Conservation (phyloP, 2,113 vertebrate species). For the Stomatorhinus ivindoensis region DNA sequence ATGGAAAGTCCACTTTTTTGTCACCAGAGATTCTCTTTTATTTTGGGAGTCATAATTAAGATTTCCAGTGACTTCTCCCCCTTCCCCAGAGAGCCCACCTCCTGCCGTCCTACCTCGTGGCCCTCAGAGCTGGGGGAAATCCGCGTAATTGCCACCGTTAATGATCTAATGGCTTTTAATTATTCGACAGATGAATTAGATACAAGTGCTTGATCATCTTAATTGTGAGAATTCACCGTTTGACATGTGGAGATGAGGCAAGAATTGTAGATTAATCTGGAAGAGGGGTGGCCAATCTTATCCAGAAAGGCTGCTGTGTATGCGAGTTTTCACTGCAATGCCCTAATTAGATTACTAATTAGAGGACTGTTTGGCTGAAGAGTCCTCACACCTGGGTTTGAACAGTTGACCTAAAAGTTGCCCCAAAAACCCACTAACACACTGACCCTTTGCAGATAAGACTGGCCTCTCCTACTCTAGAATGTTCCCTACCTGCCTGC, state of each 20-base stretch:
- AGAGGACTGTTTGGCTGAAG: no score
- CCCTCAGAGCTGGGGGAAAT: constrained; percentile 12
- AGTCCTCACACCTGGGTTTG: no score
- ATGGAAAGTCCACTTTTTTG: background rate
- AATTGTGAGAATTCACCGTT: background rate
- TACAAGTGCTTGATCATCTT: constrained; percentile 15
- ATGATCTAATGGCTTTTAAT: constrained; percentile 21
- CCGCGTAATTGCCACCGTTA: constrained; percentile 6
- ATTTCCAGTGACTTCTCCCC: background rate
- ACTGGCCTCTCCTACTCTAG: background rate
- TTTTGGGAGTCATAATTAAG: background rate
- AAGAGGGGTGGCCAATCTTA: no score
- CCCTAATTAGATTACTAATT: no score
- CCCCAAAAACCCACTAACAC: no score
- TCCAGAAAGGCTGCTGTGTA: no score
- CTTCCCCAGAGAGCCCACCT: background rate
- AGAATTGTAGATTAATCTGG: background rate
- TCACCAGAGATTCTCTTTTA: background rate
- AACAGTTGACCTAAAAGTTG: no score
- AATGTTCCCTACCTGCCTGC: background rate
- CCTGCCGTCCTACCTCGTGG: background rate
- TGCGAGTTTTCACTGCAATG: no score
- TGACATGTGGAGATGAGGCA: background rate
- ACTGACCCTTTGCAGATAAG: no score
- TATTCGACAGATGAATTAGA: constrained; percentile 12